Evolutionary conservation across 2,797 vertebrate species (phyloP).

Genomic region (Natrix natrix): DNA sequence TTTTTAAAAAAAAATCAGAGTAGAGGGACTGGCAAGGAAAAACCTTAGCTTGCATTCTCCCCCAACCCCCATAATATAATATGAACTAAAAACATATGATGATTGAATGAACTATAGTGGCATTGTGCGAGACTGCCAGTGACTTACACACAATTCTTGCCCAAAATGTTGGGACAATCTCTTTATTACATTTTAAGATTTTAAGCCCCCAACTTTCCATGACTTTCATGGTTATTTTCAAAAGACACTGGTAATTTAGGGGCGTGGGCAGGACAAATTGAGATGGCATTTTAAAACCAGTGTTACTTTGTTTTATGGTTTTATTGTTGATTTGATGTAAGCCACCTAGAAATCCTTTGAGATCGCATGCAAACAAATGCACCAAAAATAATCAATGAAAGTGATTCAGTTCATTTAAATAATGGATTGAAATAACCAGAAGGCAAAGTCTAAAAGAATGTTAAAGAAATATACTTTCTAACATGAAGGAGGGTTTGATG

Average conservation of each 20-base stretch:
- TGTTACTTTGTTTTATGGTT: neutral
- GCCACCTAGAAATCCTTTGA: neutral
- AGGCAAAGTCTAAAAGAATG: neutral
- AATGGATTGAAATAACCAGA: neutral
- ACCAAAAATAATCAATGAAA: neutral
- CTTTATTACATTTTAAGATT: neutral
- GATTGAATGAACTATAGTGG: neutral
- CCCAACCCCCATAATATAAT: too few species aligned
- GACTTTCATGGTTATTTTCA: neutral
- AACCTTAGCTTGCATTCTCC: neutral
- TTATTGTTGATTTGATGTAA: neutral
- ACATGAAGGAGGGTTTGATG: neutral
- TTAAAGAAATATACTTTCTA: neutral
- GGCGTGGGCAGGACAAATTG: neutral
- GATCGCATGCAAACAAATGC: neutral
- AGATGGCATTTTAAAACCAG: neutral
- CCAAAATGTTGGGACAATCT: neutral
- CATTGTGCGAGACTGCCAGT: neutral
- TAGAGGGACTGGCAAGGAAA: neutral
- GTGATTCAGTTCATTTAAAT: neutral
- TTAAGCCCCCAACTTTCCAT: neutral
- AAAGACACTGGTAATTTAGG: neutral
- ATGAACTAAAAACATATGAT: neutral
- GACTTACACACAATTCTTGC: neutral
- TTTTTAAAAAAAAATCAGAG: neutral